A percentile compares a stretch with the other conserved stretches of the same genome.
phyloP scores from a whole-genome alignment of 2,113 vertebrate genomes.

The Crocuta crocuta region DNA sequence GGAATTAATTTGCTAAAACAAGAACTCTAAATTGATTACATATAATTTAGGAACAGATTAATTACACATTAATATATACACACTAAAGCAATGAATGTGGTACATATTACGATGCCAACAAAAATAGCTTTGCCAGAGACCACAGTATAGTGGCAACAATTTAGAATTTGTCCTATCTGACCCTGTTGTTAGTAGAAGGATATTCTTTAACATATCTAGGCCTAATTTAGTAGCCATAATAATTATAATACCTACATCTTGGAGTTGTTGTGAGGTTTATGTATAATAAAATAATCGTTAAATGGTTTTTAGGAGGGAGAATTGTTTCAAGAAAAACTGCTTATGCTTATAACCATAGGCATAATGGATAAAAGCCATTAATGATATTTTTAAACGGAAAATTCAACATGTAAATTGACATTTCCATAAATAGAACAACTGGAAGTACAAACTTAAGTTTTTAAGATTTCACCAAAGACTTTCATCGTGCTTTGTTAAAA shows the following conservation, averaged over 20 bases:
- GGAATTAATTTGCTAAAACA: not conserved
- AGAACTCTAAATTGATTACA: not conserved
- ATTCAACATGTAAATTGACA: not conserved
- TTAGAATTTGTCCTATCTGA: not conserved
- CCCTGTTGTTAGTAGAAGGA: not conserved
- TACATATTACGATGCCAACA: not conserved
- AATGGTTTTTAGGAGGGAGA: not conserved
- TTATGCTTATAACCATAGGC: not conserved
- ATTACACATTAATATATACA: not conserved
- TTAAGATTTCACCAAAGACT: not conserved
- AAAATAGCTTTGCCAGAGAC: not conserved
- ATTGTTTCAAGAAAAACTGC: not conserved
- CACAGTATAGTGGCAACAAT: not conserved
- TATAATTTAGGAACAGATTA: not conserved
- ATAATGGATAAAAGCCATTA: not conserved
- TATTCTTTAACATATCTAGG: not conserved
- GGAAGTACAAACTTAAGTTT: constrained; percentile 4
- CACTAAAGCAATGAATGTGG: not conserved
- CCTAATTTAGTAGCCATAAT: not conserved
- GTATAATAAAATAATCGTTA: not conserved
- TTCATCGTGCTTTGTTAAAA: not conserved
- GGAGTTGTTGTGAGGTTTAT: not conserved
- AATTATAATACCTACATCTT: not conserved
- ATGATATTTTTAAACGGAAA: constrained; percentile 19
- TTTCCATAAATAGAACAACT: not conserved